Conservation (phyloP, 2,888 invertebrate species). For the Abrostola triplasia region DNA sequence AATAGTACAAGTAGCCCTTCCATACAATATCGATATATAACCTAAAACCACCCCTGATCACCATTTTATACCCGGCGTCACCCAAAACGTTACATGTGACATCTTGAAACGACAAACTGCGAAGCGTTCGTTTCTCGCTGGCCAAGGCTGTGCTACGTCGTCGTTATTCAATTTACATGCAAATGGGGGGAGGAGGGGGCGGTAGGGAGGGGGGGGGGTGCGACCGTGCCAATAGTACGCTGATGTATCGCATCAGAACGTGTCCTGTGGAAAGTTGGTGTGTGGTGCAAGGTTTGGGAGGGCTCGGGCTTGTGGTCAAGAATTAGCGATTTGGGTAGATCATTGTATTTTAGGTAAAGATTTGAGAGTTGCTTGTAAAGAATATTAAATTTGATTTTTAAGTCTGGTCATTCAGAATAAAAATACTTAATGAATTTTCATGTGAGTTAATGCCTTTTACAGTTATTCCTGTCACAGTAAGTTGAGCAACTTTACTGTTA, state of each 20-base stretch:
- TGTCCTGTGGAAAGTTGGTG: constrained; percentile 68
- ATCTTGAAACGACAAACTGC: constrained; percentile 76
- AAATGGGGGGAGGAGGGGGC: constrained; percentile 71
- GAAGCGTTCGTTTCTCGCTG: constrained; percentile 65
- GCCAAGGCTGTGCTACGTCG: constrained; percentile 78
- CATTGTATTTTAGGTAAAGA: too few relatives aligned
- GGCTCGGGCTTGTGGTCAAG: constrained; percentile 20
- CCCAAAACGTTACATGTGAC: constrained; percentile 58
- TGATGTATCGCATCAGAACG: constrained; percentile 86
- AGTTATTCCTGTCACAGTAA: too few relatives aligned
- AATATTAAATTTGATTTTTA: too few relatives aligned
- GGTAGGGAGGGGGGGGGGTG: constrained; percentile 50
- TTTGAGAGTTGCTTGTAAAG: too few relatives aligned
- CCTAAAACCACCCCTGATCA: constrained; percentile 31
- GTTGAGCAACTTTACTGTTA: too few relatives aligned
- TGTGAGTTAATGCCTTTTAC: too few relatives aligned
- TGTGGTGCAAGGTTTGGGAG: constrained; percentile 38
- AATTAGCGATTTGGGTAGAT: background rate
- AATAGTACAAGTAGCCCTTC: constrained; percentile 1
- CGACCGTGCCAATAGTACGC: constrained; percentile 82
- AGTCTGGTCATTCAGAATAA: too few relatives aligned
- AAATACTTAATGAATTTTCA: too few relatives aligned
- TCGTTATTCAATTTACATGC: constrained; percentile 89
- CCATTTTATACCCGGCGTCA: constrained; percentile 43
- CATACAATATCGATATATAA: constrained; percentile 6